A percentile compares a stretch with the other conserved stretches of the same genome.
These are phyloP conservation scores for Ephialtes manifestator DNA, from an alignment of 2,888 invertebrate genomes.

Conservation along the genomic window DNA sequence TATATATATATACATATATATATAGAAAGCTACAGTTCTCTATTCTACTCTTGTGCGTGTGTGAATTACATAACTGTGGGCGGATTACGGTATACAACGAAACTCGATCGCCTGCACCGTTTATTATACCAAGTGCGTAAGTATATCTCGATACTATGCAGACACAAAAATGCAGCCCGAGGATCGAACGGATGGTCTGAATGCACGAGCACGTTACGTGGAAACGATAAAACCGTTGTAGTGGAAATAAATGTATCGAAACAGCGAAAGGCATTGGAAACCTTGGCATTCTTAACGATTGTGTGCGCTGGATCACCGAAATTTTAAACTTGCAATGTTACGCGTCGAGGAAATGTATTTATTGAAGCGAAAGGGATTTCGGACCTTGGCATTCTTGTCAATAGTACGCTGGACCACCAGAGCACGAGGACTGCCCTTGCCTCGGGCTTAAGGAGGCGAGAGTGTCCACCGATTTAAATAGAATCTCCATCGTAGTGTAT, in stretches of 20 bases:
- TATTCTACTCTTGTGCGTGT: conserved; percentile 41
- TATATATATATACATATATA: background rate
- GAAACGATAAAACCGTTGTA: background rate
- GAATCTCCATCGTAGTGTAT: no score
- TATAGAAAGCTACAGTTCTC: conserved; percentile 1
- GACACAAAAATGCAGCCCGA: background rate
- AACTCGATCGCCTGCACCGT: conserved; percentile 71
- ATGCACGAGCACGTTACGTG: background rate
- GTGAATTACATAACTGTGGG: conserved; percentile 71
- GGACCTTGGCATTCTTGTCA: conserved; percentile 74
- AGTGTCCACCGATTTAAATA: background rate
- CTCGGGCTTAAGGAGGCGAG: background rate
- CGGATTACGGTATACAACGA: conserved; percentile 68
- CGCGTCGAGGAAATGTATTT: background rate
- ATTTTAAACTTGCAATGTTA: background rate
- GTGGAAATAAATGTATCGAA: conserved; percentile 44
- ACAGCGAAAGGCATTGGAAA: conserved; percentile 62
- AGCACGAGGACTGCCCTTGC: background rate
- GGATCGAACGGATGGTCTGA: background rate
- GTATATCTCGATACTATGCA: conserved; percentile 10
- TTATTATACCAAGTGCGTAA: conserved; percentile 32
- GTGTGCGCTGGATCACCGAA: conserved; percentile 24
- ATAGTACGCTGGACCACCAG: conserved; percentile 55
- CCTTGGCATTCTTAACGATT: conserved; percentile 26
- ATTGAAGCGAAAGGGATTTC: background rate